Evolutionary conservation across 1,140 invertebrate species (phyloP), one percentile per base, ranked within the genome.

Genomic region (Helicoverpa armigera): DNA sequence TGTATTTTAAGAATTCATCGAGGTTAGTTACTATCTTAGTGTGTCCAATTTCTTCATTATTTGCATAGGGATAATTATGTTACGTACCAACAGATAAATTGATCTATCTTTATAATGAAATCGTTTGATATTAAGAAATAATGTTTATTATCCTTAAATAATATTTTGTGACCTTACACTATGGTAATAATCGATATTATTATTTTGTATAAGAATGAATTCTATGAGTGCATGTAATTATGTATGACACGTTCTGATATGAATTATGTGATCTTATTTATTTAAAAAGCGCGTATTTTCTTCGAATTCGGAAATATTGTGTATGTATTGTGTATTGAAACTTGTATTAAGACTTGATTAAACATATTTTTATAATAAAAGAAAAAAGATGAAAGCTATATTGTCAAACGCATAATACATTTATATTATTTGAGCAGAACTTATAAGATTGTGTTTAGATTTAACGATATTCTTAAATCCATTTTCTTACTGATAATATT

Each of bases 391-490:
- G 11, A 61, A 29, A 53, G 29, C 43, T 48, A 74, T 60, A 58
- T 67, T 65, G 14, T 51, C 13, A 14, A 50, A 35, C 61, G 51
- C 60, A 74, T 67, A 56, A 75, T 75, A 81, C 18, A 61, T 43
- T 13, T 63, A 80, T 48, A 69, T 65, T 67, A 80, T 48, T 85
- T 83, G 85, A 87, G 86, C 85, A 87, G 86, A 87, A 86, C 69
- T 85, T 78, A 50, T 87, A 82, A 83, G 69, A 83, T 84, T 83
- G 72, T 80, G 81, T 63, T 80, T 56, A 78, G 73, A 29, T 43
- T 14, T 78, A 78, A 67, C 74, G 53, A 43, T 67, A 65, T 54
- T 78, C n/a, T 54, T 61, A 63, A 78, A 23, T 54, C 16, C 35
- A 76, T 29, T 7, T 51, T 65, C 54, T 60, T 51, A 76, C 54